Base-by-base conservation (phyloP, 2,797 vertebrate genomes). In the Leuciscus waleckii region DNA sequence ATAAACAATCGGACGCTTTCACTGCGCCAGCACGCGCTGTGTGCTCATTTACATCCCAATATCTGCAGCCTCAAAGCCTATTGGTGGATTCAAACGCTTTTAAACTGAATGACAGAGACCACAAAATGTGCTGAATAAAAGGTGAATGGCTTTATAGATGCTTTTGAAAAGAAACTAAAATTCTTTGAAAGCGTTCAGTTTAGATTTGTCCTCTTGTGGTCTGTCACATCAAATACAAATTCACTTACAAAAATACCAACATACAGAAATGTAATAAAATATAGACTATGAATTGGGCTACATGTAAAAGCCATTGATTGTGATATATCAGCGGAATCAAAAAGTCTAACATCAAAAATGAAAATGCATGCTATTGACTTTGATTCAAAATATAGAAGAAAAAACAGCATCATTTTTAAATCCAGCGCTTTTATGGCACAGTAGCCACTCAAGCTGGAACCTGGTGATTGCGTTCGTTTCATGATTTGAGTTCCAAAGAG, bases 1-100 rank as follows among this genome's bases (percentile, higher is more conserved):
- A 96, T 96, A 96, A 96, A 96, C 96, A 96, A 96, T 95, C 95
- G 93, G 90, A 87, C 93, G 95, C 95, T 96, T 96, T 96, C 95
- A 96, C 89, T 90, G 92, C 92, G 90, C 94, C 93, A 90, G 95
- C 96, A 96, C 95, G 95, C 95, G 95, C 94, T 67, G 58, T 39
- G 77, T 87, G 92, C 93, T 95, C 94, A 96, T 96, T 96, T 96
- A 93, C 96, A 96, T 96, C 91, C 94, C 96, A 96, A 96, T 96
- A 94, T 94, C 91, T 92, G 89, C 56, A 91, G 91, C 89, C 92
- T 95, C 93, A 93, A 95, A 93, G 93, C 94, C 92, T 87, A 96
- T 92, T 96, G 95, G 95, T 94, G 86, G 93, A 95, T 96, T 95
- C 95, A 95, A 95, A 95, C 93, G 92, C 91, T 79, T 93, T 93